Conservation (phyloP, 2,113 vertebrate genomes). For the Myxocyprinus asiaticus region DNA sequence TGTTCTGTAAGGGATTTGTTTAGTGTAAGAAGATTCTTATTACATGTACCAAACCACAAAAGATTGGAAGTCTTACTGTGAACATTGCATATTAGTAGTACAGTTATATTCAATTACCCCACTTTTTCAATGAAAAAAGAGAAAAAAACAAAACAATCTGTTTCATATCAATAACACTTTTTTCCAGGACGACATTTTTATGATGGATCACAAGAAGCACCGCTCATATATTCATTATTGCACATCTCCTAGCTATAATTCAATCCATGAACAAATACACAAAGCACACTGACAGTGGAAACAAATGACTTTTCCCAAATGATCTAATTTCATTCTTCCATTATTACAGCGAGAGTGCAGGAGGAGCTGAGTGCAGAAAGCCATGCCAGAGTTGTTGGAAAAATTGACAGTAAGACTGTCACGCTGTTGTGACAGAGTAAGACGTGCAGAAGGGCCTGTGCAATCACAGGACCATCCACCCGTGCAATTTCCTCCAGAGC, state of each 20-base stretch:
- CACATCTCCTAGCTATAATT: slow-evolving; percentile 53
- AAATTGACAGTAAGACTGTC: slow-evolving; percentile 40
- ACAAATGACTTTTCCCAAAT: slow-evolving; percentile 54
- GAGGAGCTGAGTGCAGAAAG: slow-evolving; percentile 14
- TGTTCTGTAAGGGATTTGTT: background rate
- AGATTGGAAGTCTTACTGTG: background rate
- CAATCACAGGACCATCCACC: slow-evolving; percentile 58
- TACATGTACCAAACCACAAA: background rate
- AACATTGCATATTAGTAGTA: background rate
- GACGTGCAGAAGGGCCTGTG: slow-evolving; percentile 52
- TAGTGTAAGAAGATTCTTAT: background rate
- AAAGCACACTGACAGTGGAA: slow-evolving; percentile 52
- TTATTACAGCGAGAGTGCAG: slow-evolving; percentile 35
- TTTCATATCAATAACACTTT: slow-evolving; percentile 15
- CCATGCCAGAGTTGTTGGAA: background rate
- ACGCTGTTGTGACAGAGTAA: slow-evolving; percentile 55
- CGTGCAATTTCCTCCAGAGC: slow-evolving; percentile 56
- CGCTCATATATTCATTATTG: slow-evolving; percentile 56
- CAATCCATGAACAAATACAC: slow-evolving; percentile 50
- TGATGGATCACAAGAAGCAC: slow-evolving; percentile 33
- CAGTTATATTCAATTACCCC: slow-evolving; percentile 26
- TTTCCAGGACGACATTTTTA: slow-evolving; percentile 27
- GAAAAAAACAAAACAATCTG: background rate
- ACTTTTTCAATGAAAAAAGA: slow-evolving; percentile 5
- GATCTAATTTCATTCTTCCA: slow-evolving; percentile 53